Evolutionary conservation across 2,888 invertebrate genomes (phyloP), one percentile per base, ranked within the genome.

Genomic region (Campoletis raptor): DNA sequence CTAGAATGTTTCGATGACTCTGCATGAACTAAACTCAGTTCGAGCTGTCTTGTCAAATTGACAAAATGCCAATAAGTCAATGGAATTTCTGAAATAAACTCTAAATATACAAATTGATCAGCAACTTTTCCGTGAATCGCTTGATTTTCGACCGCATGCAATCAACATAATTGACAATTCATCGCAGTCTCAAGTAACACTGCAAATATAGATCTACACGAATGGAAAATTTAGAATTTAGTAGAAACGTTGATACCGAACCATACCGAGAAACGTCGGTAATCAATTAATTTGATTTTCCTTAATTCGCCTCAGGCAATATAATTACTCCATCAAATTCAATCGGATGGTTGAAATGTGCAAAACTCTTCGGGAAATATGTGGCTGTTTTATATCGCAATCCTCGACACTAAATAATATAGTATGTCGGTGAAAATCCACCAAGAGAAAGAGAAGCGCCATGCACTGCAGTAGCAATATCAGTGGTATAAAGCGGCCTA

Each of bases 391-490:
- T 30, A 30, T 30, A 12, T 15, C 15, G 15, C 30, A 61, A 24
- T 30, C 15, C 15, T 6, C 0, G 12, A 61, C 24, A 0, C 0
- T 30, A 61, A 61, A 61, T 61, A 7, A 24, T 61, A 61, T 30
- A 30, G 24, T 61, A 30, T 2, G 1, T 61, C 30, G 61, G 30
- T 15, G 15, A 61, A 66, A 69, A 76, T 85, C 37, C 54, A 67
- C 69, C 67, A 67, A 82, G 81, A 69, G 42, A 70, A 24, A 18
- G 70, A 67, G 1, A 30, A 9, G 30, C 15, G 24, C 12, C 12
- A n/a, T n/a, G n/a, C n/a, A 10, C 18, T n/a, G 74, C 85, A 69
- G 85, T 86, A 81, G 88, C 84, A 88, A 89, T 89, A 88, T 89
- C 83, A 70, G 64, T 77, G 70, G 64, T 76, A 45, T 72, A 61